These are phyloP conservation scores for Trachythela sp. DNA, from an alignment of 64 coral and sea anemone genomes.

Conservation along the genomic window DNA sequence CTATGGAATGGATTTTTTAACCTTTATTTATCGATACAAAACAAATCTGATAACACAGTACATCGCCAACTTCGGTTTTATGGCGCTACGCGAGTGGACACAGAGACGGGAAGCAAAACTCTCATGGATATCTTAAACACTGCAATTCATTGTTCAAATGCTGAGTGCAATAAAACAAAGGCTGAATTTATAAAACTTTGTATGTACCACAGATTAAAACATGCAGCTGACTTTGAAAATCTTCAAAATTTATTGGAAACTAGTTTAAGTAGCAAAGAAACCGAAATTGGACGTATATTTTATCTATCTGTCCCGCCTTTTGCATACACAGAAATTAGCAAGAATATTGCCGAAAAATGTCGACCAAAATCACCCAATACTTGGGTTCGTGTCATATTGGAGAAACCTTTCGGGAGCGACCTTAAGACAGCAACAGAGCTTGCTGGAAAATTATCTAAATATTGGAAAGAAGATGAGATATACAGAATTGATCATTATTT, in stretches of 20 bases:
- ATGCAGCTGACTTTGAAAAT: neutral
- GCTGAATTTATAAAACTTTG: neutral
- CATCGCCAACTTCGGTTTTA: neutral
- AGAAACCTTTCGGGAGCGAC: slow-evolving; percentile 90
- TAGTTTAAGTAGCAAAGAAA: neutral
- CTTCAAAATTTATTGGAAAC: neutral
- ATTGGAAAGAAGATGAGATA: slow-evolving; percentile 78
- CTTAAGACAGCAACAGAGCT: slow-evolving; percentile 63
- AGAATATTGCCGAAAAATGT: slow-evolving; percentile 57
- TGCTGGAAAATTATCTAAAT: slow-evolving; percentile 38
- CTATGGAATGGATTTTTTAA: neutral
- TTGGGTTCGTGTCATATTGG: slow-evolving; percentile 61
- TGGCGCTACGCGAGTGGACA: neutral
- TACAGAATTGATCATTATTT: slow-evolving; percentile 91
- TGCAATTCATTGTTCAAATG: neutral
- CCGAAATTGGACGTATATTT: neutral
- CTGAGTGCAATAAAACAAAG: neutral
- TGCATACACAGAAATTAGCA: slow-evolving; percentile 52
- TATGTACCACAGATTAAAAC: neutral
- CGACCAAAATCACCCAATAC: slow-evolving; percentile 18
- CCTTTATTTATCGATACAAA: neutral
- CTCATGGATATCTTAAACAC: neutral
- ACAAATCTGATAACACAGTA: neutral
- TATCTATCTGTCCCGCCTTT: neutral
- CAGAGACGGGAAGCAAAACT: neutral